Base-by-base conservation (phyloP, 2,888 invertebrate genomes). In the Vandiemenella viatica region DNA sequence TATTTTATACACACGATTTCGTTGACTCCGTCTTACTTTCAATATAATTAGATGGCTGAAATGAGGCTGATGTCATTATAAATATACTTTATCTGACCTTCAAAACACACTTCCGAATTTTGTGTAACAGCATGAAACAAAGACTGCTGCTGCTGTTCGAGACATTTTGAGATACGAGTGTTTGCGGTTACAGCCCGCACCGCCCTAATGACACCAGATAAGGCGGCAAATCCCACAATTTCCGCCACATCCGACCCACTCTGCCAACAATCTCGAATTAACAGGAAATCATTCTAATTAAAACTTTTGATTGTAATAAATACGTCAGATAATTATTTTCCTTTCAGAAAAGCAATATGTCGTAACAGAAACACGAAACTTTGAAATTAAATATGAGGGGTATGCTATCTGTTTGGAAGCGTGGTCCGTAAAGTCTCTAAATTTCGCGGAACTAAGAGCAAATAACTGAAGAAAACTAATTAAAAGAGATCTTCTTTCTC, bases 251-350 rank as follows among this genome's bases (percentile, higher is more conserved):
- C 47, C n/a, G 10, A n/a, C 20, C 17, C 45, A 17, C 45, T n/a
- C 10, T 13, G 17, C 10, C 46, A 37, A 17, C 38, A 45, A 49
- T 45, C 37, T 43, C 49, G 13, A 17, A 26, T 22, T 37, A 38
- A 20, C 50, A 50, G 45, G 50, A 50, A 38, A 50, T 46, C 50
- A 23, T 43, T 46, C 50, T 50, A 50, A 50, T 50, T 50, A 50
- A 45, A 50, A 50, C 50, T 50, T 50, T 46, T 44, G 41, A 46
- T 46, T 45, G 50, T 41, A 18, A 50, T 50, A 50, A 50, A 50
- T 50, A 18, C 22, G 18, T 40, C 46, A 37, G 45, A 49, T 45
- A 49, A 40, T 32, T 32, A 32, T 32, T 32, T 32, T n/a, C 32
- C 32, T 32, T 32, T 32, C 32, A 32, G 10, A 13, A 32, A n/a